These are phyloP conservation scores for Drosophila antonietae DNA, from an alignment of 2,888 invertebrate species.

Conservation along the genomic window DNA sequence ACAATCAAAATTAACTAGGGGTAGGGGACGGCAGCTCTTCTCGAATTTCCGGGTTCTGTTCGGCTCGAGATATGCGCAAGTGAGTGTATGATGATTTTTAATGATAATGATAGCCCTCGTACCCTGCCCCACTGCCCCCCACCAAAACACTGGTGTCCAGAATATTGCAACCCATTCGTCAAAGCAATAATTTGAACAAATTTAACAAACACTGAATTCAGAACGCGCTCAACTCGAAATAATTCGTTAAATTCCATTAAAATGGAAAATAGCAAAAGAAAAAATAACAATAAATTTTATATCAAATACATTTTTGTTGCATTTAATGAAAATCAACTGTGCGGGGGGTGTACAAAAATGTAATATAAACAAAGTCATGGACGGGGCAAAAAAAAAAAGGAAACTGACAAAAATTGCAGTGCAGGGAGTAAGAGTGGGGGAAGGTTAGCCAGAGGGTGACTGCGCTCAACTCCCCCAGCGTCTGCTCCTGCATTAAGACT, in stretches of 20 bases:
- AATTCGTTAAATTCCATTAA: constrained; percentile 52
- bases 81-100: constrained; percentile 43
- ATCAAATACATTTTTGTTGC: constrained; percentile 57
- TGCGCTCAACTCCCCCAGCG: constrained; percentile 2
- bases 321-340: constrained; percentile 53
- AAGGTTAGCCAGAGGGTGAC: constrained; percentile 10
- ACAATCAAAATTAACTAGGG: constrained; percentile 64
- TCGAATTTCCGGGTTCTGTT: constrained; percentile 40
- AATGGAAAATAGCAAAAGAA: constrained; percentile 2
- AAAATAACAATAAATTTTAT: constrained; percentile 32
- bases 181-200: constrained; percentile 29
- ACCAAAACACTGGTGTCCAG: constrained; percentile 28
- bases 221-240: constrained; percentile 60
- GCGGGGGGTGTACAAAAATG: constrained; percentile 41
- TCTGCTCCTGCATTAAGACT: constrained; percentile 42
- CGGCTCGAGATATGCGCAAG: constrained; percentile 50
- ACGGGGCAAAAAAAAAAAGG: not conserved
- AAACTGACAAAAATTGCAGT: constrained; percentile 54
- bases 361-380: constrained; percentile 54
- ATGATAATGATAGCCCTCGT: constrained; percentile 36
- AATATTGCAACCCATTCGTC: constrained; percentile 47
- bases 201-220: constrained; percentile 52
- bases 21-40: constrained; percentile 8
- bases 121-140: not conserved
- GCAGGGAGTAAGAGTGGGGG: constrained; percentile 17